Conservation (phyloP, 2,113 vertebrate genomes). For the Pristiophorus japonicus region DNA sequence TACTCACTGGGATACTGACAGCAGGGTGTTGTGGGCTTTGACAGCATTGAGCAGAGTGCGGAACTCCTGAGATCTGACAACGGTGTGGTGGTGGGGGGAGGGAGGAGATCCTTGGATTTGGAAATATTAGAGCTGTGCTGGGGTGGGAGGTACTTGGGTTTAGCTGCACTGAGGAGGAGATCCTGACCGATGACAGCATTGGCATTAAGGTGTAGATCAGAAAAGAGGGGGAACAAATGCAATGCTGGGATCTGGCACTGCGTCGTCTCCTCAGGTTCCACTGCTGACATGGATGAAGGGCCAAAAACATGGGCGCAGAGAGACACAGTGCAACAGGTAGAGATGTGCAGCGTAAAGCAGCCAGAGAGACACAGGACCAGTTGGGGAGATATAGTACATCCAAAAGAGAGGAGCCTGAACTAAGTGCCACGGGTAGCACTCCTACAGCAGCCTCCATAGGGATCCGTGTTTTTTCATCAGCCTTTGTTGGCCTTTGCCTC, state of each 20-base stretch:
- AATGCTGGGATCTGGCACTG: not conserved
- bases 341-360: not conserved
- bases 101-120: not conserved
- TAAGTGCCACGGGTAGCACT: not conserved
- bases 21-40: not conserved
- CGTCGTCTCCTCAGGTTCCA: too few species aligned
- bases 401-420: not conserved
- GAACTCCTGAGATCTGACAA: not conserved
- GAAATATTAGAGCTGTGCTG: not conserved
- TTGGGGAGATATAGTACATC: not conserved
- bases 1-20: not conserved
- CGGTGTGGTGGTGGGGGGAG: not conserved
- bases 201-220: not conserved
- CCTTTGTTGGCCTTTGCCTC: not conserved
- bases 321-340: not conserved
- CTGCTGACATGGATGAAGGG: not conserved
- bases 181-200: not conserved
- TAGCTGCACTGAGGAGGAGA: not conserved
- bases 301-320: not conserved
- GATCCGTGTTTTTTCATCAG: too few species aligned
- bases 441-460: not conserved
- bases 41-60: not conserved
- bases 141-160: not conserved
- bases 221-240: not conserved
- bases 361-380: not conserved